phyloP scores from a whole-genome alignment of 2,113 vertebrate genomes.

The Misgurnus mizolepis region DNA sequence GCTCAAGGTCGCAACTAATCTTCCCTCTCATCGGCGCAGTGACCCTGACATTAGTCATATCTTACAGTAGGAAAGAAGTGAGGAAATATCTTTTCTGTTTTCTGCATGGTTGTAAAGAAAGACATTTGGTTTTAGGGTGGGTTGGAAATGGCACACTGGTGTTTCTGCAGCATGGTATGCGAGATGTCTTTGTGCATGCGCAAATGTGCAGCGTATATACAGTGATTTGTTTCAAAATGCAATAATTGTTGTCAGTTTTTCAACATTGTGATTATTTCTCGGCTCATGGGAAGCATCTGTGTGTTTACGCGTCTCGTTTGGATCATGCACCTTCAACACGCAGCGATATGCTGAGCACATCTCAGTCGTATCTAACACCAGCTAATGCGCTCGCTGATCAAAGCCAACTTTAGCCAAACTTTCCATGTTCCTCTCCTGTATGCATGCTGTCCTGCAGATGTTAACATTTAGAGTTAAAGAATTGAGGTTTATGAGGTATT shows the following conservation, averaged over 20 bases:
- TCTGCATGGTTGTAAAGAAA: background rate
- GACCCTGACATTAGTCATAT: constrained; percentile 67
- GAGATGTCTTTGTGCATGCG: background rate
- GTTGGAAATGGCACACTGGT: background rate
- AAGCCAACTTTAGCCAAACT: constrained; percentile 50
- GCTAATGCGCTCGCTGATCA: constrained; percentile 57
- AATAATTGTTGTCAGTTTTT: constrained; percentile 37
- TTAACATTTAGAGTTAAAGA: background rate
- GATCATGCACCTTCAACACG: constrained; percentile 41
- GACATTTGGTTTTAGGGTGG: constrained; percentile 14
- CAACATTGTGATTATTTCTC: no score
- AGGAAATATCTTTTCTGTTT: constrained; percentile 55
- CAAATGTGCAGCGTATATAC: background rate
- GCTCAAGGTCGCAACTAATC: constrained; percentile 82
- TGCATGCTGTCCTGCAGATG: constrained; percentile 34
- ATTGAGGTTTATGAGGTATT: constrained; percentile 40
- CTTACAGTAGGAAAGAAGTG: constrained; percentile 56
- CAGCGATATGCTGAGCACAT: constrained; percentile 55
- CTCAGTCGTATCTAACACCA: constrained; percentile 53
- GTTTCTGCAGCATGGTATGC: background rate
- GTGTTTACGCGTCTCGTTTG: constrained; percentile 23
- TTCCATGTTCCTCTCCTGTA: constrained; percentile 30
- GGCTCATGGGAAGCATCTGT: constrained; percentile 19
- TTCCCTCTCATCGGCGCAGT: constrained; percentile 63
- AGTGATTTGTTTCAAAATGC: constrained; percentile 14